These are phyloP conservation scores for Tuta absoluta DNA, from an alignment of 2,888 invertebrate genomes.

Conservation along the genomic window DNA sequence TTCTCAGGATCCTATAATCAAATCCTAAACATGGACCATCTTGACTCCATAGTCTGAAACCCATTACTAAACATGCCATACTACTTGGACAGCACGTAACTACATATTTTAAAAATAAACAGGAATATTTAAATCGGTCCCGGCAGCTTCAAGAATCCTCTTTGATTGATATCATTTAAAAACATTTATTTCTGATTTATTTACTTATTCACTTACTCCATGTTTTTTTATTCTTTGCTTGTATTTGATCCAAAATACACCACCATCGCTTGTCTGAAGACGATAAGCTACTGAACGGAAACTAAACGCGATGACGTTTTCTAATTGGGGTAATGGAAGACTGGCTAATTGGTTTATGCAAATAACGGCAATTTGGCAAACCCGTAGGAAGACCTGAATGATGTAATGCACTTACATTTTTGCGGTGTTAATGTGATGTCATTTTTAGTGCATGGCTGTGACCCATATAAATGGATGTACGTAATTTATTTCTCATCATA, in stretches of 20 bases:
- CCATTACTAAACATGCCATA: too few relatives aligned
- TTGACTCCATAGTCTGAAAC: too few relatives aligned
- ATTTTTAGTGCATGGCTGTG: too few relatives aligned
- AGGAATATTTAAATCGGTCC: too few relatives aligned
- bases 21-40: too few relatives aligned
- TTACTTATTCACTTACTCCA: neutral
- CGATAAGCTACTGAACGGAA: neutral
- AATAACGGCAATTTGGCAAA: neutral
- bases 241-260: neutral
- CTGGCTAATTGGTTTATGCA: slow-evolving; percentile 12
- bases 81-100: too few relatives aligned
- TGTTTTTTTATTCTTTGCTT: neutral
- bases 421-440: neutral
- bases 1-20: too few relatives aligned
- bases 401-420: neutral
- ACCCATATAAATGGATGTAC: too few relatives aligned
- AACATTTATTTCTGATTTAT: neutral
- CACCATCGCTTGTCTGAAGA: neutral
- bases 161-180: neutral
- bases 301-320: neutral
- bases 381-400: neutral
- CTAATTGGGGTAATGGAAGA: slow-evolving; percentile 22
- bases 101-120: too few relatives aligned
- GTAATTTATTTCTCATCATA: neutral
- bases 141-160: neutral